phyloP scores from a whole-genome alignment of 2,797 vertebrate genomes.

The Anguilla anguilla region DNA sequence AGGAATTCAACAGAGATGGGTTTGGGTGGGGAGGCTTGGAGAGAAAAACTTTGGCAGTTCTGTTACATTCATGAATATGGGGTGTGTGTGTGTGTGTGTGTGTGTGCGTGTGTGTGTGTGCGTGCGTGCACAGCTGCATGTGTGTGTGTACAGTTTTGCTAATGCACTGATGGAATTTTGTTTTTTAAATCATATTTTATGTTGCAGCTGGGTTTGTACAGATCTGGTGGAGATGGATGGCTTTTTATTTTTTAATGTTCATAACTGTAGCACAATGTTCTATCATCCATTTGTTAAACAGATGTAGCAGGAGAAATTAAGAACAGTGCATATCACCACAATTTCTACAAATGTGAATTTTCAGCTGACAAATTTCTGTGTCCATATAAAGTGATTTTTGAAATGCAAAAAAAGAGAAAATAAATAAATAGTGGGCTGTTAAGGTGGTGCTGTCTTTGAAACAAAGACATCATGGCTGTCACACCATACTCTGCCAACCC shows the following conservation, averaged over 20 bases:
- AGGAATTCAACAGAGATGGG: background rate
- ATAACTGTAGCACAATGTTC: background rate
- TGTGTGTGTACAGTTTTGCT: background rate
- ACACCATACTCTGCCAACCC: background rate
- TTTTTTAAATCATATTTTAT: background rate
- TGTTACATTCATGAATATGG: background rate
- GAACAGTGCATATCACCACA: background rate
- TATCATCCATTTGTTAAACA: background rate
- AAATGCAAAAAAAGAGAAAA: no score
- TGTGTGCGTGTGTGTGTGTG: background rate
- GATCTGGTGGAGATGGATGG: background rate
- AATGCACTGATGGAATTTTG: background rate
- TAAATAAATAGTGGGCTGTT: conserved; percentile 3
- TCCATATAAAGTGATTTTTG: background rate
- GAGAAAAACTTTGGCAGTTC: background rate
- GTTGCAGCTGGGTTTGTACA: background rate
- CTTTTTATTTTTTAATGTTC: background rate
- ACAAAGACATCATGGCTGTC: background rate
- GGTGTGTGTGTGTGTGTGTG: background rate
- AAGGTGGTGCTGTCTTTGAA: conserved; percentile 40
- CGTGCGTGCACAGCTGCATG: background rate
- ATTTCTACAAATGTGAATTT: background rate
- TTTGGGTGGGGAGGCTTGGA: background rate
- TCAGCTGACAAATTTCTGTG: background rate
- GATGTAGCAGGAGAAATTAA: background rate